Evolutionary conservation across 2,797 vertebrate species (phyloP), one percentile per base, ranked within the genome.

Genomic region (Eremophila alpestris): DNA sequence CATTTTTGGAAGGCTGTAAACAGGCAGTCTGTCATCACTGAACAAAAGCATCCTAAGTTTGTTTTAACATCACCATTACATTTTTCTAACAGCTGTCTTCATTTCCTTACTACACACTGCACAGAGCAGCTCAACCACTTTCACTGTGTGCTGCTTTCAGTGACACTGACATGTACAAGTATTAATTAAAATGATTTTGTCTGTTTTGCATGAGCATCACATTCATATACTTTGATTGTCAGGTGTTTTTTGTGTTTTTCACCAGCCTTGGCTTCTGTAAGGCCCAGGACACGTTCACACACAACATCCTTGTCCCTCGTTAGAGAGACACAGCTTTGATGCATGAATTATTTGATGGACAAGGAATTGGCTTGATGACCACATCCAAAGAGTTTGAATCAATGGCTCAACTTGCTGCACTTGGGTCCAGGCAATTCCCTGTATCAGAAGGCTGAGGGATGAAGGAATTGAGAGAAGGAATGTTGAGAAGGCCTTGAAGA

Each of bases 91-190:
- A 60, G 43, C 26, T 89, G 40, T 19, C 16, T 73, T 76, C 15
- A 29, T 55, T 87, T 83, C 7, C 40, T 55, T 69, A 24, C 65
- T 58, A 52, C 4, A 46, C 10, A 16, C 1, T 4, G 23, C 60
- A 89, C 13, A 60, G 52, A 71, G 60, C 32, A 89, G 49, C 46
- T 76, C 54, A 84, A 20, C 59, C n/a, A 11, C 55, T 55, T 49
- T 10, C 27, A 64, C 1, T 55, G n/a, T 20, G 16, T 11, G 46
- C 27, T 63, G 22, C 40, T 74, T 67, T 19, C 45, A 63, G 63
- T 22, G 12, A 67, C 49, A 59, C 3, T 38, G 40, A 46, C 24
- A 40, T 0, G 0, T 2, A 77, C 13, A 52, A 69, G 13, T 11
- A 90, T 23, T 87, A 60, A 75, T 20, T 68, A 26, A 41, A 87